phyloP scores from a whole-genome alignment of 1,140 invertebrate genomes.

The Diabrotica virgifera region DNA sequence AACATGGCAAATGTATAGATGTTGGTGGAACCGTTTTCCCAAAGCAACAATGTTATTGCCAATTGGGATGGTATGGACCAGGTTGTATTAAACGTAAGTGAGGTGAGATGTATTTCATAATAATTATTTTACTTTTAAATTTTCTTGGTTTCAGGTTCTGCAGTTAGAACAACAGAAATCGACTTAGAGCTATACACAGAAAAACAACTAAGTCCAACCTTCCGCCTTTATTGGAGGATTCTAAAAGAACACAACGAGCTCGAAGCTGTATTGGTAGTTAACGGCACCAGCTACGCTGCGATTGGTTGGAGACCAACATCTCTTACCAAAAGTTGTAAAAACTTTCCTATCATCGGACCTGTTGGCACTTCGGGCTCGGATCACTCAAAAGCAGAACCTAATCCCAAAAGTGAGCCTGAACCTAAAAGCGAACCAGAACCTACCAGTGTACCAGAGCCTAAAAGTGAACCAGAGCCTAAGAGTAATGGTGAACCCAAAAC shows the following conservation, averaged over 20 bases:
- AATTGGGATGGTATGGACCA: conserved; percentile 79
- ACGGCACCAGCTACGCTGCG: conserved; percentile 82
- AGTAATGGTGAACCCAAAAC: conserved; percentile 47
- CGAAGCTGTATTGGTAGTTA: conserved; percentile 79
- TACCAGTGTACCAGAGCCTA: conserved; percentile 44
- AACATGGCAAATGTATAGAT: conserved; percentile 79
- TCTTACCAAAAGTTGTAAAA: conserved; percentile 69
- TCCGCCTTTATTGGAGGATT: conserved; percentile 79
- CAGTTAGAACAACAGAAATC: conserved; percentile 61
- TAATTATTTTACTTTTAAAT: too few relatives aligned
- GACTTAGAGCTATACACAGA: conserved; percentile 67
- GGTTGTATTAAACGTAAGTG: conserved; percentile 73
- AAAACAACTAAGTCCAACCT: conserved; percentile 67
- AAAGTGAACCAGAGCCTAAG: conserved; percentile 50
- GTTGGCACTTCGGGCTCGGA: conserved; percentile 16
- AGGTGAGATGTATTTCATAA: too few relatives aligned
- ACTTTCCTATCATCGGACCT: conserved; percentile 65
- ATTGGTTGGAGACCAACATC: conserved; percentile 77
- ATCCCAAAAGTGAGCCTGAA: conserved; percentile 49
- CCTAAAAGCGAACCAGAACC: conserved; percentile 42
- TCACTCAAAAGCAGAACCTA: conserved; percentile 45
- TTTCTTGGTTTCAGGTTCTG: conserved; percentile 54
- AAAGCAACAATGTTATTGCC: conserved; percentile 83
- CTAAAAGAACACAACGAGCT: conserved; percentile 76
- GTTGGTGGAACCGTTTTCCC: conserved; percentile 75